Percentiles rank a stretch among this genome's conserved stretches.
These are phyloP conservation scores for Drosophila formosana DNA, from an alignment of 2,888 invertebrate species.

Conservation along the genomic window DNA sequence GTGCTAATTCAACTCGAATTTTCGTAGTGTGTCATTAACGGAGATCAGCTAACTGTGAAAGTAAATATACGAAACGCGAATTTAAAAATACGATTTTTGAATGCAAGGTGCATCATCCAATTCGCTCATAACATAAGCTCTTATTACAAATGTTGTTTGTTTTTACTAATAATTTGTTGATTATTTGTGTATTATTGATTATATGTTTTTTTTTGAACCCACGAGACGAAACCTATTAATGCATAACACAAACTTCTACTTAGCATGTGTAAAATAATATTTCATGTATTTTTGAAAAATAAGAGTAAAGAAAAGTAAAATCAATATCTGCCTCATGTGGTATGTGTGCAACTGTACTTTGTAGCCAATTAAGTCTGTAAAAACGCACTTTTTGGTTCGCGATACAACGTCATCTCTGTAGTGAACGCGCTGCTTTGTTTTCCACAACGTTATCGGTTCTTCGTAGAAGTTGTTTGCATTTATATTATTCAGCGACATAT, in stretches of 20 bases:
- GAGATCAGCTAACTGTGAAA: conserved; percentile 34
- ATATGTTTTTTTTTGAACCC: no score
- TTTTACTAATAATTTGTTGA: no score
- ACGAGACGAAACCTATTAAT: no score
- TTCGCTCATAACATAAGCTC: neutral
- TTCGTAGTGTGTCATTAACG: conserved; percentile 39
- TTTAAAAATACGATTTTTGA: neutral
- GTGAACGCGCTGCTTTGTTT: conserved; percentile 80
- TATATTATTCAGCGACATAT: conserved; percentile 78
- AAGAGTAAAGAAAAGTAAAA: no score
- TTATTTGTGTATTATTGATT: no score
- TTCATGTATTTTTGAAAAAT: no score
- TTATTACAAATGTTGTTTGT: neutral
- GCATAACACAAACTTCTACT: no score
- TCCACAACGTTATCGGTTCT: conserved; percentile 73
- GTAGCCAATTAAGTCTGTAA: conserved; percentile 7
- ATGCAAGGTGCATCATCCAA: neutral
- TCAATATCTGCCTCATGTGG: no score
- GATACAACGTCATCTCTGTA: conserved; percentile 69
- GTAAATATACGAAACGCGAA: conserved; percentile 31
- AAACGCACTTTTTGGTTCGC: conserved; percentile 60
- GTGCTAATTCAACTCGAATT: conserved; percentile 35
- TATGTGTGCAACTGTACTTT: conserved; percentile 16
- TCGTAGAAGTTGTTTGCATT: conserved; percentile 57
- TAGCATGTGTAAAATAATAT: no score